Evolutionary conservation across 2,888 invertebrate genomes (phyloP).

Genomic region (Aplocera efformata): DNA sequence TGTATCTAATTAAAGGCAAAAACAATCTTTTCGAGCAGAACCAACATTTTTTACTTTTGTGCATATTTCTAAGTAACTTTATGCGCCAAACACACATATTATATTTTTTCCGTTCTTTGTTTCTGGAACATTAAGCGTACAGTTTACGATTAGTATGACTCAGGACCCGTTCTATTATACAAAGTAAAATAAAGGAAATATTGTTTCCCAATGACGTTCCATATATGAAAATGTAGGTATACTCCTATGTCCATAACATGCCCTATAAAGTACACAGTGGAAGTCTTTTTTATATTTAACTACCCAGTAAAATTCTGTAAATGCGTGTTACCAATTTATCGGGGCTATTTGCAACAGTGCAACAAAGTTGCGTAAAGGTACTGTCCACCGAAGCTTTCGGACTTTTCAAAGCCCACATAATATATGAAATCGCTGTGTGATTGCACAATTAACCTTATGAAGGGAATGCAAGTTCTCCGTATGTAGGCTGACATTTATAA

Average conservation of each 20-base stretch:
- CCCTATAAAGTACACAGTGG: constrained; percentile 33
- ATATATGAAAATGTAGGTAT: constrained; percentile 28
- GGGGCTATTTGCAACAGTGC: constrained; percentile 46
- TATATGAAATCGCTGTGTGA: too few species aligned
- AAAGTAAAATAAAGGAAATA: constrained; percentile 33
- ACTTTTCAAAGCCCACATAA: constrained; percentile 15
- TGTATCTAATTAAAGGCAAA: too few species aligned
- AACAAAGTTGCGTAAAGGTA: constrained; percentile 33
- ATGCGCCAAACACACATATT: too few species aligned
- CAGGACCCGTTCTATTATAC: constrained; percentile 17
- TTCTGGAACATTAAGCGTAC: not conserved
- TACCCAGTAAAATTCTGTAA: constrained; percentile 52
- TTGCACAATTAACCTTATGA: too few species aligned
- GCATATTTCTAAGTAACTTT: too few species aligned
- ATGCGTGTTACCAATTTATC: constrained; percentile 51
- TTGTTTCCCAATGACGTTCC: constrained; percentile 26
- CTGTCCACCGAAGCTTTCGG: not conserved
- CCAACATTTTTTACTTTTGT: too few species aligned
- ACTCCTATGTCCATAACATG: constrained; percentile 31
- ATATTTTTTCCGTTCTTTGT: too few species aligned
- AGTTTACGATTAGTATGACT: constrained; percentile 5
- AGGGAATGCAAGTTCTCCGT: too few species aligned
- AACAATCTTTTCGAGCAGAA: too few species aligned
- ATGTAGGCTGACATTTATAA: too few species aligned
- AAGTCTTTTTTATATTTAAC: constrained; percentile 44